A percentile compares a stretch with the other conserved stretches of the same genome.
Evolutionary conservation across 2,113 vertebrate species (phyloP).

Genomic region (Macroglossus sobrinus): DNA sequence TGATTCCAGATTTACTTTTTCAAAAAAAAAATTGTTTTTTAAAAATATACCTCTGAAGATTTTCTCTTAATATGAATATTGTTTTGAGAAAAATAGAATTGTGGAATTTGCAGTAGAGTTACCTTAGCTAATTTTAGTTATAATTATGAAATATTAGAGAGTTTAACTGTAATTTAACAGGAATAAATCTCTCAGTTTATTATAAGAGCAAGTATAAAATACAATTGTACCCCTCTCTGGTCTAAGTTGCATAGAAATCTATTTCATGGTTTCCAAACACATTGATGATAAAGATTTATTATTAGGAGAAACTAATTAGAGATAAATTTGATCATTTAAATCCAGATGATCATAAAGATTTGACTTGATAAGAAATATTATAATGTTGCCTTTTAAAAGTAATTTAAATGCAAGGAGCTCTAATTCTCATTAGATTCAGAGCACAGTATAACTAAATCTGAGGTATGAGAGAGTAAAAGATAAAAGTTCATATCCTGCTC

Average conservation of each 20-base stretch:
- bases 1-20: not conserved
- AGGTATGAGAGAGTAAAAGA: not conserved
- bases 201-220: not conserved
- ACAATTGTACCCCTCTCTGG: not conserved
- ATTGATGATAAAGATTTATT: not conserved
- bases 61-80: not conserved
- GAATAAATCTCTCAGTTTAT: not conserved
- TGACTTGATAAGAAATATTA: not conserved
- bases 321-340: not conserved
- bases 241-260: not conserved
- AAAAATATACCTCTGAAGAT: not conserved
- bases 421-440: not conserved
- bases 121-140: not conserved
- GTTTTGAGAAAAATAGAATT: slow-evolving; percentile 3
- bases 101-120: not conserved
- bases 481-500: not conserved
- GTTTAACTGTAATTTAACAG: not conserved
- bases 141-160: not conserved
- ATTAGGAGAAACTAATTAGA: not conserved
- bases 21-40: not conserved
- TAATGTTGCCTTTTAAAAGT: not conserved
- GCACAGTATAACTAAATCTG: not conserved
- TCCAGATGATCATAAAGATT: not conserved
- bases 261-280: not conserved
- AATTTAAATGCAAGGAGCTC: not conserved